Base-by-base conservation (phyloP, 64 coral and sea anemone genomes). In the Hydrozoanthus tunicans region DNA sequence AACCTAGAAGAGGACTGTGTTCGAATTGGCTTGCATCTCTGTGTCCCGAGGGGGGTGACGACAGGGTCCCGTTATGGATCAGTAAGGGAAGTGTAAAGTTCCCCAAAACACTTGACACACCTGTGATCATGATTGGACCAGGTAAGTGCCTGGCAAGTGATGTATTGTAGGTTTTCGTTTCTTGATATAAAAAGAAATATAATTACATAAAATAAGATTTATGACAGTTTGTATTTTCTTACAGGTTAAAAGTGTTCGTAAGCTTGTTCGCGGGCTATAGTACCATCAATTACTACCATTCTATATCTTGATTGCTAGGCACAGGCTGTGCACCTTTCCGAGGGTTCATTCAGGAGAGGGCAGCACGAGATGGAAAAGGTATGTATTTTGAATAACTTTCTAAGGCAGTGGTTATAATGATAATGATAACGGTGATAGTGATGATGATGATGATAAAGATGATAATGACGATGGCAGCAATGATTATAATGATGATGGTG, bases 271-370 rank as follows among this genome's bases (percentile, higher is more conserved):
- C 32, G 32, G 32, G 32, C 32, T 43, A 43, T 43, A 43, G 32
- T 1, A 43, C 32, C 32, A 43, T 1, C 32, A 43, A 43, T 43
- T 43, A 43, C 32, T 43, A 43, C 32, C 32, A 43, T 43, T 43
- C 32, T 43, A 43, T 43, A 56, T 24, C 15, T 23, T 56, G 64
- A 69, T 56, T 56, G 68, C 24, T 82, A 99, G 97, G 97, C 51
- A 99, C 97, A 25, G 97, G 97, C 9, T 95, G 94, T 94, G 97
- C 97, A 12, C 97, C 97, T 53, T 99, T 99, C 65, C 81, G 97
- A 75, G 89, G 97, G 84, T 94, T 99, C 79, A 99, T 99, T n/a
- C 89, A 99, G 94, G 97, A 99, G n/a, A 77, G 97, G 90, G 64
- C 77, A 59, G 70, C 66, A 0, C 94, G 92, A 13, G 84, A 70